Conservation (phyloP, 2,113 vertebrate genomes). For the Cynopterus brachyotis region DNA sequence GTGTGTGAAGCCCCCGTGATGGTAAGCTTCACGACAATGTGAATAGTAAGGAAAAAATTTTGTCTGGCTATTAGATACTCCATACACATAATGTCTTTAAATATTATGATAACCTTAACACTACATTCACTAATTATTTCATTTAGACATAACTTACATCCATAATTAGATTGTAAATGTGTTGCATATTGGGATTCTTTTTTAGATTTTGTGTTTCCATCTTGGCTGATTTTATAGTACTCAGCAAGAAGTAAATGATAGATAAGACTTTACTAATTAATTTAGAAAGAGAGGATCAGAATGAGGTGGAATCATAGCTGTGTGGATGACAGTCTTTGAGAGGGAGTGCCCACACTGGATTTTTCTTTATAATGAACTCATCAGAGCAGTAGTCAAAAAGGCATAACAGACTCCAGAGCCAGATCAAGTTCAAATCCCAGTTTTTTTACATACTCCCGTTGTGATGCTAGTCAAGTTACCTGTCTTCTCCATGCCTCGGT, state of each 20-base stretch:
- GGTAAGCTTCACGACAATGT: neutral
- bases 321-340: neutral
- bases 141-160: neutral
- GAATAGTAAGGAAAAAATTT: neutral
- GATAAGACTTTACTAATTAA: neutral
- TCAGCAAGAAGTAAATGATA: neutral
- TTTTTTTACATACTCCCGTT: no score
- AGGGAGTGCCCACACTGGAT: neutral
- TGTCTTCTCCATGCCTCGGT: no score
- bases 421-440: no score
- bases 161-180: neutral
- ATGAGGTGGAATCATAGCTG: neutral
- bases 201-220: conserved; percentile 12
- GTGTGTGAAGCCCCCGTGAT: neutral
- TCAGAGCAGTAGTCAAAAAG: neutral
- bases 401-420: no score
- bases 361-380: neutral
- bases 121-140: neutral
- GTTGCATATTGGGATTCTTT: neutral
- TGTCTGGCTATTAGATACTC: neutral
- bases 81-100: neutral
- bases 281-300: neutral
- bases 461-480: no score
- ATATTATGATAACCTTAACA: neutral
- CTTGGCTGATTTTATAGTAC: neutral